phyloP scores from a whole-genome alignment of 2,888 invertebrate genomes.

The Plagodis pulveraria region DNA sequence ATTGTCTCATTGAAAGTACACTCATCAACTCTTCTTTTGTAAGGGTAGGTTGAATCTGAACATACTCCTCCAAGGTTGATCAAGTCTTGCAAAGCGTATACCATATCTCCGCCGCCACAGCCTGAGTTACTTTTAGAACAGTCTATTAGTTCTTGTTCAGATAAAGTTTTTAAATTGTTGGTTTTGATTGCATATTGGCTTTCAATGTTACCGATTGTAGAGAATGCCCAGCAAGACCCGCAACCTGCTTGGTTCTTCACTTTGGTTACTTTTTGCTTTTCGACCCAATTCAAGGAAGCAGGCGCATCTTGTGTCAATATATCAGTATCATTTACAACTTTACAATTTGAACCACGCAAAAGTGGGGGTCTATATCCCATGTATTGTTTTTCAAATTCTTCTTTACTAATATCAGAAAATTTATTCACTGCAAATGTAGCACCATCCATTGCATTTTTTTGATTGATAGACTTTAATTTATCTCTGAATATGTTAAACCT shows the following conservation, averaged over 20 bases:
- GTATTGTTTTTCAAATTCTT: conserved; percentile 6
- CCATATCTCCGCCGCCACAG: conserved; percentile 1
- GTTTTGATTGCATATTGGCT: conserved; percentile 11
- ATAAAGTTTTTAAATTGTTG: conserved; percentile 8
- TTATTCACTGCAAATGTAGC: conserved; percentile 10
- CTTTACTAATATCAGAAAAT: conserved; percentile 7
- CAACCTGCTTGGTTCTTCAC: conserved; percentile 8
- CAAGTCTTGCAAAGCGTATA: conserved; percentile 6
- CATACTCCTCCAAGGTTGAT: conserved; percentile 4
- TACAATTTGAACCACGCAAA: not conserved
- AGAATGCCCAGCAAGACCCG: conserved; percentile 22
- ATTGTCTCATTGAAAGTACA: conserved; percentile 5
- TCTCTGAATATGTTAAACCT: conserved; percentile 20
- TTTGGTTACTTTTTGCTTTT: conserved; percentile 1
- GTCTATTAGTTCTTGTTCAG: conserved; percentile 23
- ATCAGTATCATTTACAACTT: not conserved
- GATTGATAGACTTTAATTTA: conserved; percentile 12
- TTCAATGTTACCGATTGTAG: conserved; percentile 15
- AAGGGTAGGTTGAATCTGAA: conserved; percentile 14
- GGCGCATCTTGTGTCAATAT: conserved; percentile 7
- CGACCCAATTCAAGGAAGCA: conserved; percentile 8
- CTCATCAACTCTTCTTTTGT: not conserved
- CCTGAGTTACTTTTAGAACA: not conserved
- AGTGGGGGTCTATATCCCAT: not conserved
- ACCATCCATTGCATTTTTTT: conserved; percentile 3